phyloP scores from a whole-genome alignment of 2,888 invertebrate genomes.

The Dryobotodes eremita region DNA sequence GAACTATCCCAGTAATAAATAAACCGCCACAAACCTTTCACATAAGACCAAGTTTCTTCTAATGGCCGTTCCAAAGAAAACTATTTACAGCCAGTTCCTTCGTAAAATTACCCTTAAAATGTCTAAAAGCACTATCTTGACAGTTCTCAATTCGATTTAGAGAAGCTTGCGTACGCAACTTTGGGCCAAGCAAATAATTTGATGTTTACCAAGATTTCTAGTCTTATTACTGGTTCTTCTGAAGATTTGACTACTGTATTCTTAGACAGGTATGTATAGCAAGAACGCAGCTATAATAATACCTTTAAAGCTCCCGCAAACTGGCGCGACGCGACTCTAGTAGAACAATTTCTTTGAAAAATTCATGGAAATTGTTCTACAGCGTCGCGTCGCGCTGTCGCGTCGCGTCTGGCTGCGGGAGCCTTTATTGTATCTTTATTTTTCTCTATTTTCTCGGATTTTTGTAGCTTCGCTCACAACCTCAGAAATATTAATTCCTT shows the following conservation, averaged over 20 bases:
- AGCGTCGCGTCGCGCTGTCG: too few relatives aligned
- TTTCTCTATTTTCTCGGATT: not conserved
- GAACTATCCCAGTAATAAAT: slow-evolving; percentile 4
- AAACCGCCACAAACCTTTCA: slow-evolving; percentile 26
- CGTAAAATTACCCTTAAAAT: slow-evolving; percentile 43
- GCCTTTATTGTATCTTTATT: too few relatives aligned
- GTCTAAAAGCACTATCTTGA: slow-evolving; percentile 61
- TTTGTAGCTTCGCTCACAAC: not conserved
- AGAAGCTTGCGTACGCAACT: slow-evolving; percentile 42
- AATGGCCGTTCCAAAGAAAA: slow-evolving; percentile 29
- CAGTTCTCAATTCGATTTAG: slow-evolving; percentile 44
- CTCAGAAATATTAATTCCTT: not conserved
- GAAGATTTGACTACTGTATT: slow-evolving; percentile 14
- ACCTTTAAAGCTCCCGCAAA: too few relatives aligned
- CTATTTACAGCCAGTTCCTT: slow-evolving; percentile 29
- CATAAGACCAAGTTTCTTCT: slow-evolving; percentile 23
- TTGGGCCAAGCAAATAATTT: slow-evolving; percentile 43
- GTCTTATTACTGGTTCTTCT: slow-evolving; percentile 3
- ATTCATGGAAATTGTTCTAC: too few relatives aligned
- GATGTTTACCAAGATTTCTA: slow-evolving; percentile 22
- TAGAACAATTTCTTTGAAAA: too few relatives aligned
- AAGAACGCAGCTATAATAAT: not conserved
- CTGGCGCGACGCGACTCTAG: too few relatives aligned
- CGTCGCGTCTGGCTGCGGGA: too few relatives aligned
- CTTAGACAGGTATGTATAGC: slow-evolving; percentile 24